These are phyloP conservation scores for Sitodiplosis mosellana DNA, from an alignment of 1,140 invertebrate species.

Conservation along the genomic window DNA sequence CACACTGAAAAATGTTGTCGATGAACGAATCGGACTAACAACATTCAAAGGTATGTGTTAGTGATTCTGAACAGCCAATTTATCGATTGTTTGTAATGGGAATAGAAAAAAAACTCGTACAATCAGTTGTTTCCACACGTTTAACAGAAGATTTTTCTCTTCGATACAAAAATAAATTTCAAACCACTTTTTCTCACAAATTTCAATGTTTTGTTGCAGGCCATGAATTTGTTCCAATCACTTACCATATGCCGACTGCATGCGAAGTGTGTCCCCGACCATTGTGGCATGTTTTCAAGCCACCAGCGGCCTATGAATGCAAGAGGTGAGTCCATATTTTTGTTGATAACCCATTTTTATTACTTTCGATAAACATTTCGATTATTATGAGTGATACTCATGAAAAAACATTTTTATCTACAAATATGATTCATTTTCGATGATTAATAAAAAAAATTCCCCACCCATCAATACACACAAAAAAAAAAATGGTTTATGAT, in stretches of 20 bases:
- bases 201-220: constrained; percentile 29
- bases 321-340: constrained; percentile 40
- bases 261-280: constrained; percentile 96
- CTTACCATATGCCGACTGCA: constrained; percentile 93
- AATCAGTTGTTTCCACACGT: neutral
- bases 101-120: neutral
- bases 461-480: too few relatives aligned
- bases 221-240: constrained; percentile 90
- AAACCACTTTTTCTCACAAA: too few relatives aligned
- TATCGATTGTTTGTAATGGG: neutral
- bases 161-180: too few relatives aligned
- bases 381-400: too few relatives aligned
- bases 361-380: neutral
- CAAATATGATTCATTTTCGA: too few relatives aligned
- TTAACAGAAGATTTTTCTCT: too few relatives aligned
- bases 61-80: neutral
- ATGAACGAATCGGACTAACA: constrained; percentile 57
- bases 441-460: too few relatives aligned
- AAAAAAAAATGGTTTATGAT: too few relatives aligned
- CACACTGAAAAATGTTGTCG: constrained; percentile 30
- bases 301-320: constrained; percentile 91
- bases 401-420: too few relatives aligned
- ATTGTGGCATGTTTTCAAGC: constrained; percentile 92
- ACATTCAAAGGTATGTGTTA: constrained; percentile 44
- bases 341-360: neutral